Conservation (phyloP, 2,113 vertebrate genomes). For the cattle (Bos taurus) region DNA sequence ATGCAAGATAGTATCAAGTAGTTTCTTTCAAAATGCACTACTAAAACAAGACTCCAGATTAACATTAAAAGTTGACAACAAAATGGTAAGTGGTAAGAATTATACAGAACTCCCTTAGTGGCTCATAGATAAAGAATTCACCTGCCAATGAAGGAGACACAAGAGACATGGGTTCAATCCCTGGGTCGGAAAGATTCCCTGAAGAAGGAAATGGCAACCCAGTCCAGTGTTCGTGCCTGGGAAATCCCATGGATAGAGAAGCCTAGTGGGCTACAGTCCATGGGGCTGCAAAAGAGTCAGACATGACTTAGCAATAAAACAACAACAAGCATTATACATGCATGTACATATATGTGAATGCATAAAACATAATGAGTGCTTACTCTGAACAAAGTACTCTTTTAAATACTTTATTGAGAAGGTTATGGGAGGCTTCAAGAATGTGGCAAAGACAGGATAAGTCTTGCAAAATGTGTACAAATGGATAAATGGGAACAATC, state of each 20-base stretch:
- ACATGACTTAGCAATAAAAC: background rate
- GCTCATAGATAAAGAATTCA: background rate
- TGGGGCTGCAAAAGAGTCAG: background rate
- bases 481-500: background rate
- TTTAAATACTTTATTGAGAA: background rate
- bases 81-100: background rate
- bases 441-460: background rate
- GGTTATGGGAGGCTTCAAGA: background rate
- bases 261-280: background rate
- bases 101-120: background rate
- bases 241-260: background rate
- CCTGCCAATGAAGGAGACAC: background rate
- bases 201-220: background rate
- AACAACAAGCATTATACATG: background rate
- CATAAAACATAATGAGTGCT: background rate
- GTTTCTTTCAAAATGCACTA: background rate
- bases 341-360: background rate
- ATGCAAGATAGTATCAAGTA: background rate
- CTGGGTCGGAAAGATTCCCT: background rate
- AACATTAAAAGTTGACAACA: background rate
- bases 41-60: background rate
- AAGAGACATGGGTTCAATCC: background rate
- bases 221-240: background rate
- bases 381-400: background rate
- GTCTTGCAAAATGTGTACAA: background rate